Evolutionary conservation across 2,113 vertebrate species (phyloP).

Genomic region (Indicator indicator): DNA sequence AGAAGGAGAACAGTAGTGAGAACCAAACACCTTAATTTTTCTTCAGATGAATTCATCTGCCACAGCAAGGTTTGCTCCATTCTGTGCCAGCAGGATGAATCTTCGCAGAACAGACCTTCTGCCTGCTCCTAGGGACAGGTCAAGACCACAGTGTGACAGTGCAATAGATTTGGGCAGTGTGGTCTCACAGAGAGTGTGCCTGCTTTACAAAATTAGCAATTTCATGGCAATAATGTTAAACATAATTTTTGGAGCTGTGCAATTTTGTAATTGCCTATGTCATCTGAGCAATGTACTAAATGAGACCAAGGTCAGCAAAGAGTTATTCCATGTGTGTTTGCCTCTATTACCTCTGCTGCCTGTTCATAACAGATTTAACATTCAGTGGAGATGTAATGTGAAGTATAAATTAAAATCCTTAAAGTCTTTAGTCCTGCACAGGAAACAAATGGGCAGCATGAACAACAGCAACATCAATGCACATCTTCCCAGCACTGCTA

Average conservation of each 20-base stretch:
- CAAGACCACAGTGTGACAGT: neutral
- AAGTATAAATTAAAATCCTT: conserved; percentile 13
- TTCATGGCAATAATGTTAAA: neutral
- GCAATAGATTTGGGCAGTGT: neutral
- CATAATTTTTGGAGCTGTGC: neutral
- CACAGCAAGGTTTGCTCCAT: neutral
- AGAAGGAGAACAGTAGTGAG: conserved; percentile 22
- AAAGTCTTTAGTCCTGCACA: neutral
- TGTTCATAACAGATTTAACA: neutral
- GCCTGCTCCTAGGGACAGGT: neutral
- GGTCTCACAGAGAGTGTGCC: neutral
- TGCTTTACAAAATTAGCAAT: neutral
- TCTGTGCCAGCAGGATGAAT: neutral
- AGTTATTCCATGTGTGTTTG: neutral
- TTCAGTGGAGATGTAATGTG: neutral
- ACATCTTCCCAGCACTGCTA: neutral
- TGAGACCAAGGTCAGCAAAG: neutral
- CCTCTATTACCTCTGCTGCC: neutral
- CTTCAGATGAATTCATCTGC: neutral
- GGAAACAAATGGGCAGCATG: neutral
- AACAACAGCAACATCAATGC: neutral
- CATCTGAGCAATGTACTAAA: neutral
- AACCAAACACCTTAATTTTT: conserved; percentile 44
- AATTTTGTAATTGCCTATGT: neutral
- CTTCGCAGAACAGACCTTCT: neutral